Evolutionary conservation across 2,113 vertebrate genomes (phyloP).

Genomic region (Balaenoptera acutorostrata): DNA sequence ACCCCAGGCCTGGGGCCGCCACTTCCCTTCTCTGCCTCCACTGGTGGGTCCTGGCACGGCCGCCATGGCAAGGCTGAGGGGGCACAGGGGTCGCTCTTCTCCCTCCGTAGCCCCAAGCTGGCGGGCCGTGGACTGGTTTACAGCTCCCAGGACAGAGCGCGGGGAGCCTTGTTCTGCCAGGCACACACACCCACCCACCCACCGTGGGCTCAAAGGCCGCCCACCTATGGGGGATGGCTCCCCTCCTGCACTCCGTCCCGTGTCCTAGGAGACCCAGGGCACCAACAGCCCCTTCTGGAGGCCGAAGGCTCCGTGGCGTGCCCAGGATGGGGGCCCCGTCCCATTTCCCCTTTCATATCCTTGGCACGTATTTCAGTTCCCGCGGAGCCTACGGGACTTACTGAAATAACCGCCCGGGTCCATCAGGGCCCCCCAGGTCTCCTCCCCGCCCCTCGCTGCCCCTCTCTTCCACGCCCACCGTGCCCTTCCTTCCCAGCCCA

Average conservation of each 20-base stretch:
- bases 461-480: fast-evolving
- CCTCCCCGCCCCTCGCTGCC: fast-evolving
- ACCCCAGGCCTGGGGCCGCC: background rate
- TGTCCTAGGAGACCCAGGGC: background rate
- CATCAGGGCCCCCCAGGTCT: background rate
- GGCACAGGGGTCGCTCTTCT: fast-evolving
- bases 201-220: background rate
- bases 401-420: background rate
- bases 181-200: fast-evolving
- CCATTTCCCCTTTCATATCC: slow-evolving; percentile 66
- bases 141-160: background rate
- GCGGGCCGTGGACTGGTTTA: fast-evolving
- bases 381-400: fast-evolving
- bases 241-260: background rate
- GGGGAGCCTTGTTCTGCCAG: fast-evolving
- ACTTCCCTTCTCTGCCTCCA: fast-evolving
- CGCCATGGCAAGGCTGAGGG: fast-evolving
- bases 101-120: background rate
- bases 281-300: background rate
- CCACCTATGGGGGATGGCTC: fast-evolving
- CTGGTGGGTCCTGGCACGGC: fast-evolving
- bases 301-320: fast-evolving
- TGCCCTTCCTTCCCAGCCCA: slow-evolving; percentile 2
- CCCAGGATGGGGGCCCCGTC: background rate
- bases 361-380: slow-evolving; percentile 59